Conservation (phyloP, 1,140 invertebrate genomes). For the Drosophila baimaii region DNA sequence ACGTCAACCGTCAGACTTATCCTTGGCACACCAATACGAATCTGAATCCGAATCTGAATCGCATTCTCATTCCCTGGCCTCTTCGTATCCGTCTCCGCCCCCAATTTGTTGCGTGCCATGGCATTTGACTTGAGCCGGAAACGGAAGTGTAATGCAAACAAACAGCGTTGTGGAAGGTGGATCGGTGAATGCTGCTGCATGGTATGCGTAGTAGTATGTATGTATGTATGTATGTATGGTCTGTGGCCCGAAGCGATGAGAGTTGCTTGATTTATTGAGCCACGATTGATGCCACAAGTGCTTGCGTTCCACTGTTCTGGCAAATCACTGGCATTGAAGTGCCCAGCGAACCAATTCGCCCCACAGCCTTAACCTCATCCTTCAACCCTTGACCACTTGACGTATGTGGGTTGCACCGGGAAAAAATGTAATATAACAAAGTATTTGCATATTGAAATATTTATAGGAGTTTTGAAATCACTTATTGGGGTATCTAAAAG, state of each 20-base stretch:
- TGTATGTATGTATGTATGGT: not conserved
- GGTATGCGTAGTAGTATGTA: not conserved
- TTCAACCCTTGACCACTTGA: conserved; percentile 41
- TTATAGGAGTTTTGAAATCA: no score
- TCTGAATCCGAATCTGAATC: conserved; percentile 26
- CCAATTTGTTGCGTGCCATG: conserved; percentile 68
- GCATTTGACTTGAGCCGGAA: conserved; percentile 62
- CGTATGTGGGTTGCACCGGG: conserved; percentile 3
- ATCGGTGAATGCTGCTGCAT: conserved; percentile 10
- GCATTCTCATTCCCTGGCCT: not conserved
- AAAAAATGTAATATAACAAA: not conserved
- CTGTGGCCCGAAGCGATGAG: conserved; percentile 37
- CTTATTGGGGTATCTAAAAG: no score
- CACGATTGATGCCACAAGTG: conserved; percentile 68
- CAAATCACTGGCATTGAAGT: conserved; percentile 60
- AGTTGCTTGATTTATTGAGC: conserved; percentile 64
- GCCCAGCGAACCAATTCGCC: conserved; percentile 31
- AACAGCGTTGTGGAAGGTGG: conserved; percentile 22
- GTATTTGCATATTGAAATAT: not conserved
- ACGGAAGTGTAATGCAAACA: conserved; percentile 67
- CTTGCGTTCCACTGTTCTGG: conserved; percentile 54
- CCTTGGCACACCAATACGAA: conserved; percentile 33
- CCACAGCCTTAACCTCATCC: conserved; percentile 6
- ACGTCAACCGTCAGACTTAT: conserved; percentile 44
- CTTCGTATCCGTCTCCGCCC: conserved; percentile 39